Percentiles rank a stretch among this genome's conserved stretches.
Evolutionary conservation across 2,888 invertebrate species (phyloP).

Genomic region (Agrochola macilenta): DNA sequence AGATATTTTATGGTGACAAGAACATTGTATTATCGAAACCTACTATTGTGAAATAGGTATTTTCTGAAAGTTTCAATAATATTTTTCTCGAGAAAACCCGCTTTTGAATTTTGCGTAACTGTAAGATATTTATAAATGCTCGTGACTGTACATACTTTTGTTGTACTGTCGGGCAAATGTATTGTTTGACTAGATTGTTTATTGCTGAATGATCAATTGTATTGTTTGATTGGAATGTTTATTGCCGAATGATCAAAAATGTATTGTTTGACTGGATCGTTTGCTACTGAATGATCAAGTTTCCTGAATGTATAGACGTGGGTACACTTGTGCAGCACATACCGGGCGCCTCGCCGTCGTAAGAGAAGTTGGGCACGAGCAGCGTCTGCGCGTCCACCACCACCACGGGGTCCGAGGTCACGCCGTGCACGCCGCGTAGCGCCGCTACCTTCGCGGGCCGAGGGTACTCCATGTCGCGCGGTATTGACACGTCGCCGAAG

Average conservation of each 20-base stretch:
- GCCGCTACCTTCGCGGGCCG: conserved; percentile 95
- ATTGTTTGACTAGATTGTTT: no score
- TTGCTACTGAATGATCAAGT: neutral
- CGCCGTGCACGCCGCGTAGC: conserved; percentile 95
- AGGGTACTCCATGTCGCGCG: conserved; percentile 94
- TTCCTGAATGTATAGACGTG: neutral
- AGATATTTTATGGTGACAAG: neutral
- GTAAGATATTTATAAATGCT: neutral
- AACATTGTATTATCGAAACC: neutral
- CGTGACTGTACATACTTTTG: neutral
- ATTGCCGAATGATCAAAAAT: neutral
- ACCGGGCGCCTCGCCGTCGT: conserved; percentile 98
- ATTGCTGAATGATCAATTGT: neutral
- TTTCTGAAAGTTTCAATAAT: neutral
- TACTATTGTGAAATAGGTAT: neutral
- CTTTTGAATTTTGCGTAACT: neutral
- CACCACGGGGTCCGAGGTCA: conserved; percentile 96
- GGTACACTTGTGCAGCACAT: conserved; percentile 61
- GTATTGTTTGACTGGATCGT: neutral
- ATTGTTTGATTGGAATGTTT: neutral
- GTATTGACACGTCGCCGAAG: conserved; percentile 96
- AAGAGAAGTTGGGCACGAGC: conserved; percentile 96
- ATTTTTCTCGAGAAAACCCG: neutral
- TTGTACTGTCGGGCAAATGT: neutral
- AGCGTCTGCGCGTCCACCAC: conserved; percentile 98